A percentile compares a stretch with the other conserved stretches of the same genome.
These are phyloP conservation scores for Trachops cirrhosus DNA, from an alignment of 2,797 vertebrate species.

Conservation along the genomic window DNA sequence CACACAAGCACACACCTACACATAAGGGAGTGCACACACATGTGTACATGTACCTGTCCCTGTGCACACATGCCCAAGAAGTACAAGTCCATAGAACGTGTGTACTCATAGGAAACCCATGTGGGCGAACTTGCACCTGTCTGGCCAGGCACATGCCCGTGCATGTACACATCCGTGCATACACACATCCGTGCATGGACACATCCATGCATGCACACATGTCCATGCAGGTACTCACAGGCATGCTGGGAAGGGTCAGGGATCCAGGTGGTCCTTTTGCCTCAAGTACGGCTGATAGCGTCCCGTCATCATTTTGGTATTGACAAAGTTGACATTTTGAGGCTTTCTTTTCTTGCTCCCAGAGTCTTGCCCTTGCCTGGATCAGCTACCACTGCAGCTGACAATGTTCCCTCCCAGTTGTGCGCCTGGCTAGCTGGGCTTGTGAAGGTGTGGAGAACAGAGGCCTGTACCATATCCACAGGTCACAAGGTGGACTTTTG, in stretches of 20 bases:
- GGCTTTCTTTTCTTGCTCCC: neutral
- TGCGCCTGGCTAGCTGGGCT: neutral
- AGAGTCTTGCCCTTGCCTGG: neutral
- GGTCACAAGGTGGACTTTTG: neutral
- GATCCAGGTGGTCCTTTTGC: neutral
- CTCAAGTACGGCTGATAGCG: neutral
- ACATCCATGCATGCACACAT: fast-evolving
- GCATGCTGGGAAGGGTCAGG: neutral
- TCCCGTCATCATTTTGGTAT: neutral
- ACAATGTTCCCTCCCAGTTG: neutral
- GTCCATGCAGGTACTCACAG: too few relatives aligned
- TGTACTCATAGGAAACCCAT: neutral
- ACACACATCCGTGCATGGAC: too few relatives aligned
- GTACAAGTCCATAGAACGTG: neutral
- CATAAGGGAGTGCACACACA: fast-evolving
- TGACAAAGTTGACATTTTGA: neutral
- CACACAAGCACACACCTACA: neutral
- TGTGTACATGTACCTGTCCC: too few relatives aligned
- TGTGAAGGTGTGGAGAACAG: neutral
- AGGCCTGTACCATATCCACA: neutral
- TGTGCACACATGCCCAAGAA: neutral
- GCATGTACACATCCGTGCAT: fast-evolving
- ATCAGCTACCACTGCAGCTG: neutral
- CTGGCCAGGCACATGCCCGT: neutral
- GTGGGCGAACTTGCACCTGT: neutral